Evolutionary conservation across 2,113 vertebrate species (phyloP), one percentile per base, ranked within the genome.

Genomic region (Leptocoma aspasia): DNA sequence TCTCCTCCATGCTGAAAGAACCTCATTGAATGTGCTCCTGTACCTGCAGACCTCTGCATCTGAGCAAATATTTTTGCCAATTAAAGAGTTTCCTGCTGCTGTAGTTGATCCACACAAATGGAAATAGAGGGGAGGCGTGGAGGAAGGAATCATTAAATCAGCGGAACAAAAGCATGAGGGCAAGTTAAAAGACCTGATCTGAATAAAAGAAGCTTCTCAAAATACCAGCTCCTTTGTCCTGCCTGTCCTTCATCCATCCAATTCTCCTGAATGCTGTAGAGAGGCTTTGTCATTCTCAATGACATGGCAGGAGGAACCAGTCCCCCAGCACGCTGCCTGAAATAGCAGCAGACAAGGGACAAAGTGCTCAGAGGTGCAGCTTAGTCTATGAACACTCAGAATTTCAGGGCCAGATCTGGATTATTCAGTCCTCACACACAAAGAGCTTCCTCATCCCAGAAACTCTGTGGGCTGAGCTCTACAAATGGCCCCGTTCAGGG

Each of bases 91-190:
- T 84, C 97, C 97, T 91, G 94, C 94, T 90, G 93, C 63, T 97
- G 96, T 89, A 91, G 96, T 86, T 97, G 95, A 96, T 92, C 94
- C 92, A 92, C 45, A 60, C 80, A 93, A 92, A 92, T 89, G 93
- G 87, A 94, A 20, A 73, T 82, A 95, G 90, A 87, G 63, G 86
- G 87, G 60, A 79, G 30, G 94, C 5, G 77, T 95, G 95, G 93
- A 97, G 95, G 81, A 96, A 71, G 53, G 88, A 93, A 96, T 97
- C 97, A 97, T 98, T 98, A 97, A 98, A 97, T 95, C 96, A 96
- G 87, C 66, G 95, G 97, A 96, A 97, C 95, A 98, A 98, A 98
- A 83, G 47, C 66, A 57, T 53, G 42, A 78, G 92, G 88, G 89
- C 91, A 93, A 90, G 91, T 97, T 97, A 87, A 95, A 97, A 97